Conservation (phyloP, 2,888 invertebrate genomes). For the Ochropacha duplaris region DNA sequence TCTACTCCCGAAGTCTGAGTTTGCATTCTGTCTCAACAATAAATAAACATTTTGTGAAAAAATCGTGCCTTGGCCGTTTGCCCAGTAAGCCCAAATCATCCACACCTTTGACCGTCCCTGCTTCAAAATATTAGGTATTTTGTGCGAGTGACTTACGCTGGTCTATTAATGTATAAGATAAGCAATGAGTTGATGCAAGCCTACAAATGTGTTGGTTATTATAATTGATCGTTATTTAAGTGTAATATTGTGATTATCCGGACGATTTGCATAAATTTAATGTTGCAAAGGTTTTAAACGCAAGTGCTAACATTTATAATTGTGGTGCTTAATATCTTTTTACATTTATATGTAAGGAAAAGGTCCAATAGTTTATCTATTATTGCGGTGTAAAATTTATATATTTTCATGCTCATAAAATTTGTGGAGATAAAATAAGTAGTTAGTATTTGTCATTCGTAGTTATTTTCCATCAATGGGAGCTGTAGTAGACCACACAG, state of each 20-base stretch:
- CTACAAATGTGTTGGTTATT: conserved; percentile 49
- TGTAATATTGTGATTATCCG: conserved; percentile 25
- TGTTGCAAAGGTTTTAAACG: conserved; percentile 48
- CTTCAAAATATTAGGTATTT: conserved; percentile 3
- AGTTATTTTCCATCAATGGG: background rate
- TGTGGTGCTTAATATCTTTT: conserved; percentile 20
- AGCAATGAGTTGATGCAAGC: conserved; percentile 23
- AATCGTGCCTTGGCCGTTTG: background rate
- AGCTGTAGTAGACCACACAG: background rate
- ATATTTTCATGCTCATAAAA: background rate
- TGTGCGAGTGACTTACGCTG: conserved; percentile 11
- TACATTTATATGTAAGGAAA: background rate
- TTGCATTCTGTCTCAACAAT: too few relatives aligned
- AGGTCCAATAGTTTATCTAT: conserved; percentile 8
- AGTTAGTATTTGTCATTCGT: background rate
- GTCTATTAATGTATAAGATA: conserved; percentile 33
- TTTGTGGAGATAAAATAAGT: background rate
- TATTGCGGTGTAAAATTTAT: conserved; percentile 1
- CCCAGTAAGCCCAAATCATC: background rate
- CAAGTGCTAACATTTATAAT: conserved; percentile 45
- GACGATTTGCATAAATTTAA: conserved; percentile 47
- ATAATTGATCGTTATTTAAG: conserved; percentile 46
- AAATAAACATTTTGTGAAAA: too few relatives aligned
- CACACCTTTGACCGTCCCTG: background rate
- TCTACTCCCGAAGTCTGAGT: background rate